Evolutionary conservation across 2,113 vertebrate genomes (phyloP).

Genomic region (Phoenicopterus ruber): DNA sequence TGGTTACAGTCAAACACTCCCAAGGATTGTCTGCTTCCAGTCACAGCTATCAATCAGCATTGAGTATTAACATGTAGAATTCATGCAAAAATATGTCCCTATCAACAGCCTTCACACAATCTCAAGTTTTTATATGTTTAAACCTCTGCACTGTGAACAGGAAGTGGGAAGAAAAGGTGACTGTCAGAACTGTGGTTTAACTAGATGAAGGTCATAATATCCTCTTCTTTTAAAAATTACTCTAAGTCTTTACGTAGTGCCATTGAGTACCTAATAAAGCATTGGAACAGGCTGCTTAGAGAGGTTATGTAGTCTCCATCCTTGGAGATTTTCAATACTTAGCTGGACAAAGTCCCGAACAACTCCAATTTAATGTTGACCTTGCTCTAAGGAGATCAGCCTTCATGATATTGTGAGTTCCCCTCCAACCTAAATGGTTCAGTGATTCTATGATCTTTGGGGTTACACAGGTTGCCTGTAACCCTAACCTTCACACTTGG

Average conservation of each 20-base stretch:
- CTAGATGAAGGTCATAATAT: not conserved
- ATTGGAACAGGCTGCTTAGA: not conserved
- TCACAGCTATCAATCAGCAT: not conserved
- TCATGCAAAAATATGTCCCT: not conserved
- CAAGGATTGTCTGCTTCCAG: not conserved
- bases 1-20: not conserved
- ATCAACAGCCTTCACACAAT: not conserved
- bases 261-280: not conserved
- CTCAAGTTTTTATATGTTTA: not conserved
- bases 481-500: not conserved
- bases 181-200: not conserved
- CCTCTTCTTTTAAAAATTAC: not conserved
- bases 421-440: not conserved
- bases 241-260: not conserved
- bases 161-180: not conserved
- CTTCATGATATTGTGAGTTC: not conserved
- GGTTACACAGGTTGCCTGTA: not conserved
- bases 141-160: not conserved
- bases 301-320: not conserved
- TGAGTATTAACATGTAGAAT: not conserved
- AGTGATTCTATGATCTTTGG: not conserved
- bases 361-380: not conserved
- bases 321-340: not conserved
- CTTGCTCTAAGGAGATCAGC: not conserved
- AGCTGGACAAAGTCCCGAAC: not conserved